Conservation (phyloP, 1,140 invertebrate genomes). For the Lepidurus packardi region DNA sequence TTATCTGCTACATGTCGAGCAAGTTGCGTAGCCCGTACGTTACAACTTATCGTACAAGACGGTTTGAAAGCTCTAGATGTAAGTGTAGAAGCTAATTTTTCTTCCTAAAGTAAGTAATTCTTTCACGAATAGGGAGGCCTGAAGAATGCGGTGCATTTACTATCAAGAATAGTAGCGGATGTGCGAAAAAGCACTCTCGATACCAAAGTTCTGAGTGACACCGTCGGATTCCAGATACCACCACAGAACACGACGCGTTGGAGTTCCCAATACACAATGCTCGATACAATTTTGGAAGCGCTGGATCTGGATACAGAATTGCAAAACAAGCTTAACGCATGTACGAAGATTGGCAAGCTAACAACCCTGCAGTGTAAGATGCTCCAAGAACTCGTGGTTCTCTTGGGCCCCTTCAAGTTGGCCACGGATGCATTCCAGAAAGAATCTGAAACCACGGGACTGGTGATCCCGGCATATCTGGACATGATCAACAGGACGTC, state of each 20-base stretch:
- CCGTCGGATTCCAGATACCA: neutral
- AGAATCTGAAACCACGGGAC: neutral
- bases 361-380: neutral
- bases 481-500: neutral
- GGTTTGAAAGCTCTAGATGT: neutral
- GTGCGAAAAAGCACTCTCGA: neutral
- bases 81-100: neutral
- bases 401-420: neutral
- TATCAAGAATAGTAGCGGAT: conserved; percentile 20
- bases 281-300: neutral
- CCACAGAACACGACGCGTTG: conserved; percentile 6
- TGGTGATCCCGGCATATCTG: neutral
- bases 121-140: neutral
- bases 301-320: neutral
- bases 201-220: neutral
- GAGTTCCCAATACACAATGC: conserved; percentile 20
- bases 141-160: neutral
- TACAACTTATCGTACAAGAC: conserved; percentile 27
- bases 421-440: neutral
- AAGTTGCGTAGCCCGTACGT: conserved; percentile 27
- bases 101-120: neutral
- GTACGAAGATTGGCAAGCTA: neutral
- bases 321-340: neutral
- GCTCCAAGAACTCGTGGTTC: neutral
- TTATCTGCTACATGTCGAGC: neutral